These are phyloP conservation scores for Scomber japonicus DNA, from an alignment of 2,113 vertebrate genomes.

Conservation along the genomic window DNA sequence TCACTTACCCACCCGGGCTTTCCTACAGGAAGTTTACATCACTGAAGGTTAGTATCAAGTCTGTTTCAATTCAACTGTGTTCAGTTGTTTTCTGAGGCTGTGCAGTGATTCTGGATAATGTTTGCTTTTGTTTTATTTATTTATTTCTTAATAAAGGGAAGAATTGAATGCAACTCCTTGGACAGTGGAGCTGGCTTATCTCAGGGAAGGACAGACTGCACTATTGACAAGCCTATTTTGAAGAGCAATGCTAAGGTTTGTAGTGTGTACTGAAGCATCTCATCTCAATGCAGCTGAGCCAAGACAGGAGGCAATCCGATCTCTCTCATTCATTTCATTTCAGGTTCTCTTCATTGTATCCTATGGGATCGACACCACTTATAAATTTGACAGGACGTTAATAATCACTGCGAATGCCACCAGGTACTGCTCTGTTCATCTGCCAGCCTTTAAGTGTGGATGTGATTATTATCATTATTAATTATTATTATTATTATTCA, in stretches of 20 bases:
- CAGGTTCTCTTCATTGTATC: slow-evolving; percentile 78
- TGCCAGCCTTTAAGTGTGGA: not conserved
- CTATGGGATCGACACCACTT: slow-evolving; percentile 74
- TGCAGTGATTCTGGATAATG: not conserved
- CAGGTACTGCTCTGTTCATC: slow-evolving; percentile 66
- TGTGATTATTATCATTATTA: too few species aligned
- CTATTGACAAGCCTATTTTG: slow-evolving; percentile 86
- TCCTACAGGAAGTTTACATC: slow-evolving; percentile 81
- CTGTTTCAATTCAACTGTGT: not conserved
- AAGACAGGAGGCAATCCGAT: not conserved
- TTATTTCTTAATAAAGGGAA: slow-evolving; percentile 68
- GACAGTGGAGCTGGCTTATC: slow-evolving; percentile 54
- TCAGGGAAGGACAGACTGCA: slow-evolving; percentile 76
- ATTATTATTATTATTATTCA: too few species aligned
- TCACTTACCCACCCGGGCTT: slow-evolving; percentile 84
- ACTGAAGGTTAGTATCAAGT: slow-evolving; percentile 70
- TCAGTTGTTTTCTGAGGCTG: not conserved
- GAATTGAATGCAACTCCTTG: slow-evolving; percentile 80
- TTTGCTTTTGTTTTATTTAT: not conserved
- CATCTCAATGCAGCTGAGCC: not conserved
- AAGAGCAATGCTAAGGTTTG: slow-evolving; percentile 76
- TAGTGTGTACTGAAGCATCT: not conserved
- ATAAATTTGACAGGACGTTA: slow-evolving; percentile 54
- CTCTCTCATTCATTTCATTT: slow-evolving; percentile 5
- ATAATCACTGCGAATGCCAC: slow-evolving; percentile 69